phyloP scores from a whole-genome alignment of 2,888 invertebrate genomes.

The Saturnia pavonia region DNA sequence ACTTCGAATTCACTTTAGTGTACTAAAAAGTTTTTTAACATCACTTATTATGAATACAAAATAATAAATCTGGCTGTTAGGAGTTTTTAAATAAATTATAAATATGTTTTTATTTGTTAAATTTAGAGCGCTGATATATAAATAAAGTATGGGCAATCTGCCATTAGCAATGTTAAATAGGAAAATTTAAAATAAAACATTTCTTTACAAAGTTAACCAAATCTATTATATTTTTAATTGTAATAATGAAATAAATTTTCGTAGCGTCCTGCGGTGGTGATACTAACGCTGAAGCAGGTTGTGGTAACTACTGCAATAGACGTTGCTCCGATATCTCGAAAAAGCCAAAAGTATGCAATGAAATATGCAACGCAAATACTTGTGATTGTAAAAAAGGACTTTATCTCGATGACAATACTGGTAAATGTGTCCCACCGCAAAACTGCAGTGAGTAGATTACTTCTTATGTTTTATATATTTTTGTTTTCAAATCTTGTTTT shows the following conservation, averaged over 20 bases:
- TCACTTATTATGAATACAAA: too few species aligned
- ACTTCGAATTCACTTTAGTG: too few species aligned
- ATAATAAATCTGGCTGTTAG: too few species aligned
- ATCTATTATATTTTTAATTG: neutral
- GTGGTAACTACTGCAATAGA: slow-evolving; percentile 34
- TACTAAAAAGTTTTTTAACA: too few species aligned
- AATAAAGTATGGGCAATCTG: too few species aligned
- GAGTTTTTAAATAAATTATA: too few species aligned
- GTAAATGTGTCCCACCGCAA: slow-evolving; percentile 36
- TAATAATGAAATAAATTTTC: neutral
- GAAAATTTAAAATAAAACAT: too few species aligned
- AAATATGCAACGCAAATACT: slow-evolving; percentile 28
- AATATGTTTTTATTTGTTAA: too few species aligned
- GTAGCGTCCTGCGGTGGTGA: slow-evolving; percentile 23
- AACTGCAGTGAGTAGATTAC: slow-evolving; percentile 38
- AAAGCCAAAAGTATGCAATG: slow-evolving; percentile 23
- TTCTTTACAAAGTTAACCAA: too few species aligned
- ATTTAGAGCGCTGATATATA: too few species aligned
- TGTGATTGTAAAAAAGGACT: slow-evolving; percentile 41
- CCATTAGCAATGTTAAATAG: too few species aligned
- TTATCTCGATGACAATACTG: slow-evolving; percentile 31
- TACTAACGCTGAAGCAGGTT: slow-evolving; percentile 32
- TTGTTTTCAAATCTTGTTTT: too few species aligned
- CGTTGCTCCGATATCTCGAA: slow-evolving; percentile 32
- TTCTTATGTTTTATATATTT: neutral